Base-by-base conservation (phyloP, 2,888 invertebrate genomes). In the Altica lythri region DNA sequence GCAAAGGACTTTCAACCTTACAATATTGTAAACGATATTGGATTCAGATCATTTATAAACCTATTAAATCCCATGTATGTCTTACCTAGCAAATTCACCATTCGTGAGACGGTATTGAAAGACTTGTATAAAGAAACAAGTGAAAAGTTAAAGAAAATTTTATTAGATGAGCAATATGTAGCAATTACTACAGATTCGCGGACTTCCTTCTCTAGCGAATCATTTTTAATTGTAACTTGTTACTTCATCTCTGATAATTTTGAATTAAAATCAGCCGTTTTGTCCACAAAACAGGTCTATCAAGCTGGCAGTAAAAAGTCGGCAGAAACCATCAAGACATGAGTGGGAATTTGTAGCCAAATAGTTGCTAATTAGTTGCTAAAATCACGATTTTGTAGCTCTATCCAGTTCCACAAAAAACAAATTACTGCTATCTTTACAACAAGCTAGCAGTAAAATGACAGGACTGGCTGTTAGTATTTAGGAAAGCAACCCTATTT, bases 211-310 rank as follows among this genome's bases (percentile, higher is more conserved):
- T 18, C 53, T 1, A 60, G 34, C 29, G 55, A 60, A 27, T 60
- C 60, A 13, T 57, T 55, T 49, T 12, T 58, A 22, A 55, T 55
- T 19, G 53, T 60, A 29, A 55, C 60, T 12, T 55, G 53, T 60
- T 19, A 55, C 60, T 12, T 55, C 38, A 40, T 57, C 8, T 35
- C 17, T 32, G 16, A 30, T n/a, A 16, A 57, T 27, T 58, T 43
- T 30, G 35, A 53, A 30, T 16, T 51, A 17, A 53, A 48, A 27
- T 49, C 51, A 18, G 50, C 34, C 10, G 57, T 61, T 16, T 38
- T 57, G 5, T 54, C 55, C 22, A 61, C 61, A 45, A 58, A 53
- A 40, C 60, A 4, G 22, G 8, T 22, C n/a, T n/a, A n/a, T n/a
- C n/a, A n/a, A n/a, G n/a, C n/a, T n/a, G n/a, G n/a, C n/a, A n/a